Evolutionary conservation across 1,140 invertebrate genomes (phyloP), one percentile per base, ranked within the genome.

Genomic region (Branchinecta lynchi): DNA sequence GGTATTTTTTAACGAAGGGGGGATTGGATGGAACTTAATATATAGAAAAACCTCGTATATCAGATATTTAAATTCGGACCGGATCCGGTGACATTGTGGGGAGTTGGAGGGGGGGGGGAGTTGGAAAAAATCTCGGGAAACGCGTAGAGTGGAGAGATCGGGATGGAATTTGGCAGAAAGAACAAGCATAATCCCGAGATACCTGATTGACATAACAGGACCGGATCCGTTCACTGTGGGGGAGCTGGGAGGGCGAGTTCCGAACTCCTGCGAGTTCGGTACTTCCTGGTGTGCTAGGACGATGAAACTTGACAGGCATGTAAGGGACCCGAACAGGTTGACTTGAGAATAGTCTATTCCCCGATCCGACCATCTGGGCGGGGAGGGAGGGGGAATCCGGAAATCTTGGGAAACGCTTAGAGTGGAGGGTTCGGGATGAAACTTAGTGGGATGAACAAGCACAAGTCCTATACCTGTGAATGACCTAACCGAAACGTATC

Each of bases 11-110:
- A 9, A 51, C 46, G 9, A 51, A n/a, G 9, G 46, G 46, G 46
- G 9, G 46, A 51, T 51, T n/a, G n/a, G 46, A 51, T 51, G 46
- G n/a, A 51, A 51, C n/a, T 51, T 51, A n/a, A 51, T 51, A 51
- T 51, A 9, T 51, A 51, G 46, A 51, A 51, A n/a, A n/a, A 51
- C 46, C 46, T 51, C 9, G 46, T 51, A n/a, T 51, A 9, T 51
- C n/a, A n/a, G 46, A 51, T 9, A 9, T 51, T 51, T 51, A 51
- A 51, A 51, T 9, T 51, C 46, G 9, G 46, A 51, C 46, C 46
- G 46, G 46, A 51, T 51, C 46, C 46, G 46, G 46, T 51, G 46
- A 51, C 46, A 51, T 9, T 51, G 46, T 9, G 46, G 46, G 46
- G 46, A n/a, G n/a, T n/a, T n/a, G n/a, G 46, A 51, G n/a, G 46